Conservation (phyloP, 2,797 vertebrate genomes). For the Pseudochaenichthys georgianus region DNA sequence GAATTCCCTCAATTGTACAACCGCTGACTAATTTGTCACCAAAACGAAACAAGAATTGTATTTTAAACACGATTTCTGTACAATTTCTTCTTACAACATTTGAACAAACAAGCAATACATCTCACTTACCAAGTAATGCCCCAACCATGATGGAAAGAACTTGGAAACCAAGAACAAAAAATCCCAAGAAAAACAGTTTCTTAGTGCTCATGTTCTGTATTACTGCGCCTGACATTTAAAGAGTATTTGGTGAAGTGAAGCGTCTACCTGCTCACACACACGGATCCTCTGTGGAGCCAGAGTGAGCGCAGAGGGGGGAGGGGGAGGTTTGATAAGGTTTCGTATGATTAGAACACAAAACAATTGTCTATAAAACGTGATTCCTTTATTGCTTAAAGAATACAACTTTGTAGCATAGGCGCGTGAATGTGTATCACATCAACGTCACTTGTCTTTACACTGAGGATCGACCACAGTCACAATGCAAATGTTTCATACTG, state of each 20-base stretch:
- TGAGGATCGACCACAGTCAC: constrained; percentile 83
- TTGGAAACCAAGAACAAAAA: constrained; percentile 44
- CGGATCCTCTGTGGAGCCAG: constrained; percentile 1
- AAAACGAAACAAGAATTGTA: too few species aligned
- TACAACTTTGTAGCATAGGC: constrained; percentile 92
- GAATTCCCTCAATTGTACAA: too few species aligned
- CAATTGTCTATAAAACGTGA: constrained; percentile 79
- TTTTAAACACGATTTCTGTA: too few species aligned
- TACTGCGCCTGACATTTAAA: constrained; percentile 53
- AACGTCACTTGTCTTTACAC: constrained; percentile 89
- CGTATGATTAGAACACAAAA: constrained; percentile 2
- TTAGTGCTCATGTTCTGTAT: constrained; percentile 59
- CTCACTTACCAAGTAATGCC: constrained; percentile 89
- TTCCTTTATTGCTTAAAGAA: constrained; percentile 99
- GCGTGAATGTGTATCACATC: constrained; percentile 90
- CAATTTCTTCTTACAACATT: neutral
- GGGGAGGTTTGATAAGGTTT: neutral
- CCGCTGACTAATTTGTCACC: too few species aligned
- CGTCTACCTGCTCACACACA: constrained; percentile 15
- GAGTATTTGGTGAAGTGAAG: neutral
- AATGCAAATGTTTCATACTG: constrained; percentile 83
- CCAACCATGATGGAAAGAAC: constrained; percentile 80
- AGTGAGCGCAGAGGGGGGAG: neutral
- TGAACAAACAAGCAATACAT: neutral
- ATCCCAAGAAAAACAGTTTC: constrained; percentile 42